These are phyloP conservation scores for Semicossyphus pulcher DNA, from an alignment of 2,113 vertebrate genomes.

Conservation along the genomic window DNA sequence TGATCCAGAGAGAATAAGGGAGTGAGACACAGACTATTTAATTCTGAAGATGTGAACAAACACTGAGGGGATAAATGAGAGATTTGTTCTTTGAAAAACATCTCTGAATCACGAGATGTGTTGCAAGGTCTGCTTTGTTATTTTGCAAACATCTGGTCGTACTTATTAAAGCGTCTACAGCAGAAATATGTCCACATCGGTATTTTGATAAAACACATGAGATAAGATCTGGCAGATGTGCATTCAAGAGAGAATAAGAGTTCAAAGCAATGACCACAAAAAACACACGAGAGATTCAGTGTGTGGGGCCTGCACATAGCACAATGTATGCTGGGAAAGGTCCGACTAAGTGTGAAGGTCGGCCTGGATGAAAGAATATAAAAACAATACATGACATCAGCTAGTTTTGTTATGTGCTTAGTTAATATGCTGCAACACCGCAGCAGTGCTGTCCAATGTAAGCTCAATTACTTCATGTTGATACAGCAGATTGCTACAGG, in stretches of 20 bases:
- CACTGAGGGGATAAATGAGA: not conserved
- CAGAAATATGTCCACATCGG: constrained; percentile 23
- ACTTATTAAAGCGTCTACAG: constrained; percentile 16
- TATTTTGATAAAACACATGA: not conserved
- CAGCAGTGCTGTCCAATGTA: no score
- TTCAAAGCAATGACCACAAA: constrained; percentile 9
- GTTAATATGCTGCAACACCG: no score
- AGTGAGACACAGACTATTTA: not conserved
- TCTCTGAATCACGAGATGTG: not conserved
- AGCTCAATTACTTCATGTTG: no score
- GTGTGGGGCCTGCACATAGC: no score
- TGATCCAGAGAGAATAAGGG: not conserved
- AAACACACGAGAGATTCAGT: not conserved
- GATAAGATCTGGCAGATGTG: constrained; percentile 28
- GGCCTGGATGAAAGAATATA: not conserved
- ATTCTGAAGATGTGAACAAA: not conserved
- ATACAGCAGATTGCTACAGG: no score
- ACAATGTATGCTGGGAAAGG: not conserved
- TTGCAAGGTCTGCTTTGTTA: not conserved
- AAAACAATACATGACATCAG: no score
- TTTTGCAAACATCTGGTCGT: constrained; percentile 38
- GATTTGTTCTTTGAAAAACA: constrained; percentile 10
- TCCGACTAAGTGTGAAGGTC: not conserved
- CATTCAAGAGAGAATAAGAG: not conserved
- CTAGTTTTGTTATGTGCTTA: no score